These are phyloP conservation scores for Orthosia gothica DNA, from an alignment of 2,888 invertebrate genomes.

Conservation along the genomic window DNA sequence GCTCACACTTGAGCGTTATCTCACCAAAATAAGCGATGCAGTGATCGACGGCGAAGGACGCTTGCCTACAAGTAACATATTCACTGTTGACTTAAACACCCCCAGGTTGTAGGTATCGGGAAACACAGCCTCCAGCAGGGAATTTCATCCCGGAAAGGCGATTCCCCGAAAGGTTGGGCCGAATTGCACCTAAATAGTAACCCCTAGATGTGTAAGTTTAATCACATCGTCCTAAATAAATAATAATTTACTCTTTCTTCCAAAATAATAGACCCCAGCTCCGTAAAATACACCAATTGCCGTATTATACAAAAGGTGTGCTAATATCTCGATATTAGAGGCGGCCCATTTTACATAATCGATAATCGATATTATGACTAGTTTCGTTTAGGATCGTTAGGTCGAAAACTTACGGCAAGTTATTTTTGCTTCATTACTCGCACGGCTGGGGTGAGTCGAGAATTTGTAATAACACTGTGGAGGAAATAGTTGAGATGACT, in stretches of 20 bases:
- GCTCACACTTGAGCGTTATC: no score
- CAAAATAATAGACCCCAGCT: not conserved
- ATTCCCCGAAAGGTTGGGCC: no score
- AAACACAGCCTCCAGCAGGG: no score
- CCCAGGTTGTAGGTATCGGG: no score
- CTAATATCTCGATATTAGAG: conserved; percentile 41
- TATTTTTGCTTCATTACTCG: conserved; percentile 54
- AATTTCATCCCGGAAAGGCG: no score
- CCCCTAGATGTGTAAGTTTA: not conserved
- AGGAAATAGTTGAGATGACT: not conserved
- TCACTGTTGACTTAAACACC: no score
- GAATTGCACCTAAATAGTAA: no score
- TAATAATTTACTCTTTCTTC: not conserved
- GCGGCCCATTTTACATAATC: conserved; percentile 61
- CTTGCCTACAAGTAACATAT: no score
- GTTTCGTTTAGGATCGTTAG: conserved; percentile 53
- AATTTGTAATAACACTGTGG: conserved; percentile 12
- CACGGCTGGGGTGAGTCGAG: not conserved
- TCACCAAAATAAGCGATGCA: no score
- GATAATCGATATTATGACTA: conserved; percentile 57
- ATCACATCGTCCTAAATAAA: not conserved
- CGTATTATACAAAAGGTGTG: conserved; percentile 30
- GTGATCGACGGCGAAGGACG: no score
- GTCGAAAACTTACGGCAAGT: conserved; percentile 43
- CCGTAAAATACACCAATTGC: not conserved